Evolutionary conservation across 2,113 vertebrate genomes (phyloP).

Genomic region (Pseudorectes ferrugineus): DNA sequence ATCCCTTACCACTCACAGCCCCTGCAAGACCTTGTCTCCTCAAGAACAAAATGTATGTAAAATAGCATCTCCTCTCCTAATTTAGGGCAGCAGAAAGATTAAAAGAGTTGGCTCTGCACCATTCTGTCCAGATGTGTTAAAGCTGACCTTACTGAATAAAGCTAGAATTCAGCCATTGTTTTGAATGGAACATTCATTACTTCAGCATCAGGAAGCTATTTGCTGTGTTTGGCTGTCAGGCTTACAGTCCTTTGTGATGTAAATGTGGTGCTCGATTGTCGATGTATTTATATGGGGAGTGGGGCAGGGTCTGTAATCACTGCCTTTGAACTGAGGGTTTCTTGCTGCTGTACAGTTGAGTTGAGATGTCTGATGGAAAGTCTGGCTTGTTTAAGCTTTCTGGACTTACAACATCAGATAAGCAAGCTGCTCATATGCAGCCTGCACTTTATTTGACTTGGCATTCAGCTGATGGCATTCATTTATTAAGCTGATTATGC

Average conservation of each 20-base stretch:
- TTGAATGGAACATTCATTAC: neutral
- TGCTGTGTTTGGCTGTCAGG: neutral
- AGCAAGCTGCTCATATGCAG: neutral
- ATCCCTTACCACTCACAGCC: neutral
- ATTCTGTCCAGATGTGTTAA: neutral
- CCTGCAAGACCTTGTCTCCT: neutral
- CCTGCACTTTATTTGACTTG: constrained; percentile 19
- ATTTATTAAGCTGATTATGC: constrained; percentile 39
- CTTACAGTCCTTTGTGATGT: neutral
- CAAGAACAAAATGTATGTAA: neutral
- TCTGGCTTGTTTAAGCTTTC: neutral
- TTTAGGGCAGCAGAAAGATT: neutral
- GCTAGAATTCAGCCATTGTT: neutral
- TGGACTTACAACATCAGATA: neutral
- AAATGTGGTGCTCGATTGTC: neutral
- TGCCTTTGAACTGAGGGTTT: neutral
- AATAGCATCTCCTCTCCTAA: neutral
- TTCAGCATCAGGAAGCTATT: constrained; percentile 3
- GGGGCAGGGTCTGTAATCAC: neutral
- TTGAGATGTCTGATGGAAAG: neutral
- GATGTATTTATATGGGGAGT: neutral
- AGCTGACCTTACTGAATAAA: neutral
- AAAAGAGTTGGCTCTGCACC: neutral
- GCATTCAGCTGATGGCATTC: constrained; percentile 44
- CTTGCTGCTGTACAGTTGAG: neutral